Percentiles rank a stretch among this genome's conserved stretches.
phyloP scores from a whole-genome alignment of 2,888 invertebrate species.

The Lithophane socia region DNA sequence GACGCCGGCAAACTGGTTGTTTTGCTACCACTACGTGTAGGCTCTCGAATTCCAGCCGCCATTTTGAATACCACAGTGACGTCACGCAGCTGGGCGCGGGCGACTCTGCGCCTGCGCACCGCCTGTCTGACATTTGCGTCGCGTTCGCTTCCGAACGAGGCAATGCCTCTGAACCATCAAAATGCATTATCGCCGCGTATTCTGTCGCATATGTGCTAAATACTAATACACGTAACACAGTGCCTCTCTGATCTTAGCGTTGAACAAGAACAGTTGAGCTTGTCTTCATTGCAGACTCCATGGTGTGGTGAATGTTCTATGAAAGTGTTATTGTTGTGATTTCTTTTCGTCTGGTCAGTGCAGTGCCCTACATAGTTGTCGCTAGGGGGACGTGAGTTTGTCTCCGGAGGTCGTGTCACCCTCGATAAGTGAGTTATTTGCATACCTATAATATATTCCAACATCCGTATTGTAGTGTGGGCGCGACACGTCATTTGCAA shows the following conservation, averaged over 20 bases:
- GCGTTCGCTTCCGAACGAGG: slow-evolving; percentile 86
- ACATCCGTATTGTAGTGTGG: slow-evolving; percentile 83
- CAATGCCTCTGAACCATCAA: slow-evolving; percentile 84
- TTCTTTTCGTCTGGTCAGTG: slow-evolving; percentile 83
- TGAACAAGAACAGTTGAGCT: slow-evolving; percentile 87
- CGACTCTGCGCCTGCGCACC: slow-evolving; percentile 83
- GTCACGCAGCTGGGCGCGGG: slow-evolving; percentile 88
- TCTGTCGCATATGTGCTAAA: slow-evolving; percentile 82
- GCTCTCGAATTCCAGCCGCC: slow-evolving; percentile 89
- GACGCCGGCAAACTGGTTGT: slow-evolving; percentile 58
- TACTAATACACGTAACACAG: slow-evolving; percentile 77
- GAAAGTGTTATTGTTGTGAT: slow-evolving; percentile 88
- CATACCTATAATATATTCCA: slow-evolving; percentile 77
- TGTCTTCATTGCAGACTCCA: slow-evolving; percentile 68
- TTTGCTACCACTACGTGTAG: slow-evolving; percentile 81
- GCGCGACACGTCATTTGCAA: slow-evolving; percentile 87
- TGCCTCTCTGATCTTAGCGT: slow-evolving; percentile 87
- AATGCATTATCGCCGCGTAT: slow-evolving; percentile 86
- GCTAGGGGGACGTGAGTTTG: slow-evolving; percentile 80
- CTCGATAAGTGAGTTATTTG: slow-evolving; percentile 87
- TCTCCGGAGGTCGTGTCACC: slow-evolving; percentile 82
- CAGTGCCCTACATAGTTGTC: slow-evolving; percentile 85
- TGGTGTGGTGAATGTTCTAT: slow-evolving; percentile 83
- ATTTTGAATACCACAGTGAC: slow-evolving; percentile 89
- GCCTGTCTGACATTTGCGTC: slow-evolving; percentile 83